Conservation (phyloP, 1,140 invertebrate genomes). For the Ceratoteleas bidentatus region DNA sequence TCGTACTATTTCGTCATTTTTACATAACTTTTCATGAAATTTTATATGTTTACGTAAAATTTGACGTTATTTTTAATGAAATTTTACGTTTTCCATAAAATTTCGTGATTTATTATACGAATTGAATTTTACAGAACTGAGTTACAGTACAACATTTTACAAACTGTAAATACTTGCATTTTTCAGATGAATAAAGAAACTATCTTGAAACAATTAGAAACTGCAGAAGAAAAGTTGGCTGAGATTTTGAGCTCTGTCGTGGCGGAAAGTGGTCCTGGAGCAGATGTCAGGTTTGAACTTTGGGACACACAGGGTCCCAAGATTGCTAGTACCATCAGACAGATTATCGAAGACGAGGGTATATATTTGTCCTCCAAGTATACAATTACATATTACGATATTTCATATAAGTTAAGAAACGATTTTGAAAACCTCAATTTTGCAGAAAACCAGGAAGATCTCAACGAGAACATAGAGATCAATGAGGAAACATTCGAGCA, state of each 20-base stretch:
- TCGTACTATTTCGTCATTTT: no score
- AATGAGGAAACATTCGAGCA: constrained; percentile 72
- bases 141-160: no score
- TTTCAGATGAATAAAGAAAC: constrained; percentile 55
- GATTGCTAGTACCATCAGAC: constrained; percentile 47
- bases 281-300: constrained; percentile 53
- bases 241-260: constrained; percentile 44
- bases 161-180: neutral
- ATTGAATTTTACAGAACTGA: no score
- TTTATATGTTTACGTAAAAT: no score
- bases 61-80: no score
- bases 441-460: constrained; percentile 53
- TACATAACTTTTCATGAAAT: no score
- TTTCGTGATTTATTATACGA: no score
- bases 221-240: constrained; percentile 36
- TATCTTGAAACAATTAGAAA: constrained; percentile 29
- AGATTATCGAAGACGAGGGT: constrained; percentile 49
- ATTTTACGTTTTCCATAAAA: no score
- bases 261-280: constrained; percentile 56
- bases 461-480: constrained; percentile 66
- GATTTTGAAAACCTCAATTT: no score
- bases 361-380: no score
- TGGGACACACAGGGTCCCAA: constrained; percentile 49
- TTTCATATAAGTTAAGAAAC: no score
- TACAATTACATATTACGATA: no score